These are phyloP conservation scores for Antitype chi DNA, from an alignment of 2,888 invertebrate genomes.

Conservation along the genomic window DNA sequence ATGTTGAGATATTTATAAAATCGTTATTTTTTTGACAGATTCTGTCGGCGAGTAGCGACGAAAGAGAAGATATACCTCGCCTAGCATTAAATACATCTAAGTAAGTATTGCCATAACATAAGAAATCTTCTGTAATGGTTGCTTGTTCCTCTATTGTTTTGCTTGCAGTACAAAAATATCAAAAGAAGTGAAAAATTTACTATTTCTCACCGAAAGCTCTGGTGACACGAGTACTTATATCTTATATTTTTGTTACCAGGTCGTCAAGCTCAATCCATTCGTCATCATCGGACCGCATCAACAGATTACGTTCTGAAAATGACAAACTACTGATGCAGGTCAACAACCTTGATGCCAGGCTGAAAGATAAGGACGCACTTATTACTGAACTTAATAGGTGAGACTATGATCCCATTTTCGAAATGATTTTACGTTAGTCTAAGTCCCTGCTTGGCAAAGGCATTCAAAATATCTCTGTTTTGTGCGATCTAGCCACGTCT, in stretches of 20 bases:
- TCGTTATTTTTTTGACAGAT: conserved; percentile 73
- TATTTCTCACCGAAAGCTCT: neutral
- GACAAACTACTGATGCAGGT: conserved; percentile 82
- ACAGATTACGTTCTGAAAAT: conserved; percentile 78
- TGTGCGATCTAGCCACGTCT: too few species aligned
- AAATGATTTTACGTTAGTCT: too few species aligned
- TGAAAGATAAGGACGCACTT: conserved; percentile 86
- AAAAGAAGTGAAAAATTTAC: neutral
- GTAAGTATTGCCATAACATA: conserved; percentile 71
- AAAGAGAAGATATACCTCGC: conserved; percentile 84
- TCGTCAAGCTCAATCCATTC: conserved; percentile 85
- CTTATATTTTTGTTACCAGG: conserved; percentile 61
- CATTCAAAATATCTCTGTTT: too few species aligned
- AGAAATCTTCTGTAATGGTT: neutral
- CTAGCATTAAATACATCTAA: conserved; percentile 84
- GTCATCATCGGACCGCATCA: conserved; percentile 80
- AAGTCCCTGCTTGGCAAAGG: too few species aligned
- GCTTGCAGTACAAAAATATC: neutral
- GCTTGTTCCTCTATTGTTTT: neutral
- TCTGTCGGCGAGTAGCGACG: conserved; percentile 86
- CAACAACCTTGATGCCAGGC: conserved; percentile 79
- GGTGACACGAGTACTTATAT: neutral
- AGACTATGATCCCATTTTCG: neutral
- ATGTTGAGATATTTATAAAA: neutral
- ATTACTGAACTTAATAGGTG: conserved; percentile 87